These are phyloP conservation scores for Coptotermes formosanus DNA, from an alignment of 1,140 invertebrate genomes.

Conservation along the genomic window DNA sequence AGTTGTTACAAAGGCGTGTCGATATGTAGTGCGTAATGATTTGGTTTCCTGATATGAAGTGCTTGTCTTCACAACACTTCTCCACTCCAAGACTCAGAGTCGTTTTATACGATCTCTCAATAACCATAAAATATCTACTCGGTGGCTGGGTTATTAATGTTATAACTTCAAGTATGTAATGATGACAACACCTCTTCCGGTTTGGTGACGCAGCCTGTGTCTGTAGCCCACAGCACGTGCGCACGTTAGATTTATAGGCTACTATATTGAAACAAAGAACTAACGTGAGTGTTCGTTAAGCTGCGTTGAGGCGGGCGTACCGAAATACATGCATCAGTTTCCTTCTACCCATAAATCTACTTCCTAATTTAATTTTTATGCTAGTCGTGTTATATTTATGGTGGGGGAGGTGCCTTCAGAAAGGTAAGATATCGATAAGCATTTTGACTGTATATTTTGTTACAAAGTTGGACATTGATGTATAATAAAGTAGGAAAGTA, in stretches of 20 bases:
- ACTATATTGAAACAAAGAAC: not conserved
- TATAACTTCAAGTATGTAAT: not conserved
- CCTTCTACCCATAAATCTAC: conserved; percentile 1
- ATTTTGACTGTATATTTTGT: not conserved
- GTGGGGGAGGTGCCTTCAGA: not conserved
- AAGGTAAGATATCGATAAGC: not conserved
- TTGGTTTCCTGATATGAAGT: not conserved
- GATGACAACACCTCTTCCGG: not conserved
- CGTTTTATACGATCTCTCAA: not conserved
- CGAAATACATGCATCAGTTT: not conserved
- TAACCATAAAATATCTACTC: not conserved
- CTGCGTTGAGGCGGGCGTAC: not conserved
- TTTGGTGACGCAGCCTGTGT: not conserved
- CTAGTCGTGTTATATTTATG: not conserved
- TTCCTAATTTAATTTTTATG: not conserved
- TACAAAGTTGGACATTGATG: not conserved
- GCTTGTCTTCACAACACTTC: not conserved
- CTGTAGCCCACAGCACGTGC: not conserved
- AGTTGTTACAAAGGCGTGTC: too few relatives aligned
- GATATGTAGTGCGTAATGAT: not conserved
- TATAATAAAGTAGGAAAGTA: not conserved
- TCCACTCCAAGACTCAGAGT: not conserved
- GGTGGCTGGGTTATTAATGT: not conserved
- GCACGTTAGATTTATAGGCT: not conserved
- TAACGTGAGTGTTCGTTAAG: not conserved